These are phyloP conservation scores for Drosophila leonis DNA, from an alignment of 2,888 invertebrate species.

Conservation along the genomic window DNA sequence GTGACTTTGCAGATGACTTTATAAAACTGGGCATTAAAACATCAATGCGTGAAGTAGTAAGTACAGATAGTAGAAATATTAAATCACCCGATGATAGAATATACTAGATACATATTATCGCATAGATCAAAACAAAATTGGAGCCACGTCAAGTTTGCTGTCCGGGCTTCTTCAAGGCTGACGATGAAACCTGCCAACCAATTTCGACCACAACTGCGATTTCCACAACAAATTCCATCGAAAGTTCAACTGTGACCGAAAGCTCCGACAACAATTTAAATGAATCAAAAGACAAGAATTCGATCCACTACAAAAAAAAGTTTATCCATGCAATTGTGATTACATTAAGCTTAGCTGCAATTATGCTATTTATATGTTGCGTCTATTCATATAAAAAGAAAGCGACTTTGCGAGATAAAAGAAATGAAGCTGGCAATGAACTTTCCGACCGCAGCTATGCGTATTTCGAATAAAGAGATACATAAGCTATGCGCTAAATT, in stretches of 20 bases:
- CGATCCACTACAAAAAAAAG: not conserved
- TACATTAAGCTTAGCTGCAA: not conserved
- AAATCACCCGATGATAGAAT: not conserved
- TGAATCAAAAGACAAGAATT: not conserved
- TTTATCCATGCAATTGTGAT: not conserved
- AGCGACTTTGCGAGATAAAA: not conserved
- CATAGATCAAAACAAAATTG: constrained; percentile 38
- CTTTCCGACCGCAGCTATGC: not conserved
- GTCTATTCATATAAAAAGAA: not conserved
- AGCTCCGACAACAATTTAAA: accelerated
- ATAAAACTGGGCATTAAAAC: not conserved
- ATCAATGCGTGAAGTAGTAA: not conserved
- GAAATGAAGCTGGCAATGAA: not conserved
- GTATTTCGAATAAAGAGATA: not conserved
- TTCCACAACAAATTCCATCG: not conserved
- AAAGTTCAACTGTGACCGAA: not conserved
- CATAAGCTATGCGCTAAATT: no score
- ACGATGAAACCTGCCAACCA: constrained; percentile 18
- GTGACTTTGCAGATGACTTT: not conserved
- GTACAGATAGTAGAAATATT: not conserved
- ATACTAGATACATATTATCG: not conserved
- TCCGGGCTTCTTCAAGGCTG: constrained; percentile 31
- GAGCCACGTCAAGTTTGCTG: constrained; percentile 34
- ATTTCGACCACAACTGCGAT: constrained; percentile 5
- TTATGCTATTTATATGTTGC: not conserved